These are phyloP conservation scores for Nebria salina DNA, from an alignment of 2,888 invertebrate species.

Conservation along the genomic window DNA sequence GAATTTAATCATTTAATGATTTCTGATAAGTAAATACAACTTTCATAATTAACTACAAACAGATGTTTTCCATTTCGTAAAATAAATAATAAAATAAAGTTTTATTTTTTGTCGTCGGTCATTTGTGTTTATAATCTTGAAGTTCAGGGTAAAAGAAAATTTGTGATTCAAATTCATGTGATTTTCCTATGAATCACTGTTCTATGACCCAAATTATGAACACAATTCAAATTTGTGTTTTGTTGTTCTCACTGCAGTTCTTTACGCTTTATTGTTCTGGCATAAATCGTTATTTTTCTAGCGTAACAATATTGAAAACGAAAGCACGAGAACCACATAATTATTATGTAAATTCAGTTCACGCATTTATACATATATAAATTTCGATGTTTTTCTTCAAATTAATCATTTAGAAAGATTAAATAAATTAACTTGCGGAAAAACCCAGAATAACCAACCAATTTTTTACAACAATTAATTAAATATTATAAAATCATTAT, in stretches of 20 bases:
- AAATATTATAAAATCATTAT: background rate
- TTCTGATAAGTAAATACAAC: background rate
- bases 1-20: background rate
- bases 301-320: background rate
- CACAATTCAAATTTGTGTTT: background rate
- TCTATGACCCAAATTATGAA: background rate
- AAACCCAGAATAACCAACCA: background rate
- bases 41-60: background rate
- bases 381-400: background rate
- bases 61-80: background rate
- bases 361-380: background rate
- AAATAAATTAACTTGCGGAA: background rate
- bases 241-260: background rate
- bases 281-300: background rate
- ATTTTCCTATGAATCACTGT: background rate
- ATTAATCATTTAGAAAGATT: background rate
- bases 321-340: background rate
- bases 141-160: background rate
- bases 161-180: background rate
- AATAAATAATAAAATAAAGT: background rate
- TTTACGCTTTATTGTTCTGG: background rate
- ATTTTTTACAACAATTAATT: slow-evolving; percentile 1
- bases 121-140: background rate
- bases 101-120: too few relatives aligned
- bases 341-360: background rate